These are phyloP conservation scores for Leptopilina drosophilae DNA, from an alignment of 2,888 invertebrate genomes.

Conservation along the genomic window DNA sequence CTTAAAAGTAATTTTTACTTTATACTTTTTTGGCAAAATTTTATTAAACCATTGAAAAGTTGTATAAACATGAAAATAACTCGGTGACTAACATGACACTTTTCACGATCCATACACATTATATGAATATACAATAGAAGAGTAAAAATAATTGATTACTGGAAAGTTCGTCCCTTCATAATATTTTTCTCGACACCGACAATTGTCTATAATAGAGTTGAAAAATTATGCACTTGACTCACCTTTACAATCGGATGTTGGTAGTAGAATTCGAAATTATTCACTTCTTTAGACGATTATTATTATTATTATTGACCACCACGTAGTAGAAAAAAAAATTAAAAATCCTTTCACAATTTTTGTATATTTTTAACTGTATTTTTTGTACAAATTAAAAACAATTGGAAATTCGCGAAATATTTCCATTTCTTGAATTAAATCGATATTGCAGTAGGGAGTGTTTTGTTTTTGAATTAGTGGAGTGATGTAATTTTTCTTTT, in stretches of 20 bases:
- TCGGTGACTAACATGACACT: too few species aligned
- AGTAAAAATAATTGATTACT: constrained; percentile 2
- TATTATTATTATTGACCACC: constrained; percentile 3
- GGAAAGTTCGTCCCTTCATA: constrained; percentile 14
- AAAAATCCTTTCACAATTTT: background rate
- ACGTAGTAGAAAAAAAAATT: constrained; percentile 2
- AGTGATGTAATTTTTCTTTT: background rate
- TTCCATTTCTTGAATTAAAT: constrained; percentile 48
- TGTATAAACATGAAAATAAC: too few species aligned
- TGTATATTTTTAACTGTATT: constrained; percentile 49
- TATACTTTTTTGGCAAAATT: too few species aligned
- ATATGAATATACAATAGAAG: too few species aligned
- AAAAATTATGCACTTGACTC: background rate
- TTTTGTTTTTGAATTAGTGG: background rate
- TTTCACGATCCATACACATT: too few species aligned
- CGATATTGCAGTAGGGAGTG: background rate
- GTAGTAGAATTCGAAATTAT: background rate
- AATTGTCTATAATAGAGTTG: background rate
- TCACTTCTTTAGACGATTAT: constrained; percentile 17
- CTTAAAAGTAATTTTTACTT: too few species aligned
- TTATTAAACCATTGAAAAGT: too few species aligned
- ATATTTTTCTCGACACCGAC: constrained; percentile 14
- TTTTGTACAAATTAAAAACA: constrained; percentile 52
- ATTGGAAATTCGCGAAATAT: constrained; percentile 54
- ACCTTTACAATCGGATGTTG: background rate